These are phyloP conservation scores for Folsomia candida DNA, from an alignment of 2,888 invertebrate species.

Conservation along the genomic window DNA sequence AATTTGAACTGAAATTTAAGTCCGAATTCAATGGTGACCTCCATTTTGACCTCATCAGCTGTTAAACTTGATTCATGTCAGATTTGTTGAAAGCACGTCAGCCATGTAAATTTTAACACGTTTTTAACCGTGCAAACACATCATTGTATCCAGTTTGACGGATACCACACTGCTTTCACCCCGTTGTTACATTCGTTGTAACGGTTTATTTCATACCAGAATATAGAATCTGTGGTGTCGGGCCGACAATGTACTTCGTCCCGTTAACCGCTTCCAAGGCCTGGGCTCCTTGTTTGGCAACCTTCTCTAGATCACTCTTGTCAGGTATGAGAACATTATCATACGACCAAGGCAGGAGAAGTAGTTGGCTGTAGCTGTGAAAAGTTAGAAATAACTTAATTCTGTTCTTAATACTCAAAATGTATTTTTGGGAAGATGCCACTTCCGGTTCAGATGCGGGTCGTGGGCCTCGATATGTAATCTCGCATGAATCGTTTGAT, in stretches of 20 bases:
- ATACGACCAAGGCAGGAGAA: constrained; percentile 62
- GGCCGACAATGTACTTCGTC: constrained; percentile 47
- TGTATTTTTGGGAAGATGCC: constrained; percentile 52
- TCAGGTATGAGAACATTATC: constrained; percentile 42
- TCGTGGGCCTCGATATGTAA: constrained; percentile 62
- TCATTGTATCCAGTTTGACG: no score
- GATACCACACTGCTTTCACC: no score
- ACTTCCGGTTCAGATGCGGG: constrained; percentile 56
- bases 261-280: constrained; percentile 45
- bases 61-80: no score
- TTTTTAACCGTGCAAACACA: no score
- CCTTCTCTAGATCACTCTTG: constrained; percentile 41
- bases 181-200: no score
- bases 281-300: constrained; percentile 46
- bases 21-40: no score
- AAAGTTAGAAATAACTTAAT: constrained; percentile 61
- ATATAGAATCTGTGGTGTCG: constrained; percentile 48
- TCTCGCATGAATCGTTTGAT: constrained; percentile 58
- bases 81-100: no score
- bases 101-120: no score
- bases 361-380: constrained; percentile 65
- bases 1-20: no score
- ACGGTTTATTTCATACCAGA: constrained; percentile 23
- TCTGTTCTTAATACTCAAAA: constrained; percentile 50
- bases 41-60: no score